These are phyloP conservation scores for Leptinotarsa rubiginosa DNA, from an alignment of 2,888 invertebrate species.

Conservation along the genomic window DNA sequence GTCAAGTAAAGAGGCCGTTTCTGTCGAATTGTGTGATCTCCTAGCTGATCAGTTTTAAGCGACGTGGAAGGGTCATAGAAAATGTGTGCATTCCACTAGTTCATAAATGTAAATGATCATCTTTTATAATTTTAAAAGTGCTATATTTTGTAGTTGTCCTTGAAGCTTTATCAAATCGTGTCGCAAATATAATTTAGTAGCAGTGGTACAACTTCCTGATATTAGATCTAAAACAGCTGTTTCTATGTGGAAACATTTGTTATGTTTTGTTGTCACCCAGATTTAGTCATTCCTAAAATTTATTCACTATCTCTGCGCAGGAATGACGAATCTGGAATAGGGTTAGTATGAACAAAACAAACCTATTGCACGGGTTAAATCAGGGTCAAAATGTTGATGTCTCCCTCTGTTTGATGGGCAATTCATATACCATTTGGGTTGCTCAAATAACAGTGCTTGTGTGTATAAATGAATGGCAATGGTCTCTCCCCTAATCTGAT, in stretches of 20 bases:
- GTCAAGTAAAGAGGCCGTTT: conserved; percentile 96
- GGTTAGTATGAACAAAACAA: too few relatives aligned
- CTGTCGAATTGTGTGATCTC: conserved; percentile 92
- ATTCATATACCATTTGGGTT: too few relatives aligned
- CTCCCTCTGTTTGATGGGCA: too few relatives aligned
- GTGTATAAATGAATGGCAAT: too few relatives aligned
- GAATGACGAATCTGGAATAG: too few relatives aligned
- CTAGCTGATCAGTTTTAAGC: conserved; percentile 93
- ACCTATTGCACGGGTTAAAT: too few relatives aligned
- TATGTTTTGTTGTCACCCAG: background rate
- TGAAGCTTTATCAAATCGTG: conserved; percentile 27
- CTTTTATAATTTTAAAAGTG: conserved; percentile 37
- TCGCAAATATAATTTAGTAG: conserved; percentile 6
- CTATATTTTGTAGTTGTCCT: conserved; percentile 32
- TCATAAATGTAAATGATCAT: conserved; percentile 38
- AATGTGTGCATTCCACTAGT: conserved; percentile 38
- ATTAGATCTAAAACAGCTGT: background rate
- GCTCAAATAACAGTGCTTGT: too few relatives aligned
- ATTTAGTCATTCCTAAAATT: background rate
- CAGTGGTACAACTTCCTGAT: conserved; percentile 7
- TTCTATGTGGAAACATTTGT: background rate
- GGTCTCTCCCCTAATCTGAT: too few relatives aligned
- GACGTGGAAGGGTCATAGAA: conserved; percentile 21
- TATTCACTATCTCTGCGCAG: background rate
- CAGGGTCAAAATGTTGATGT: too few relatives aligned